Conservation (phyloP, 2,797 vertebrate species). For the Esox lucius region DNA sequence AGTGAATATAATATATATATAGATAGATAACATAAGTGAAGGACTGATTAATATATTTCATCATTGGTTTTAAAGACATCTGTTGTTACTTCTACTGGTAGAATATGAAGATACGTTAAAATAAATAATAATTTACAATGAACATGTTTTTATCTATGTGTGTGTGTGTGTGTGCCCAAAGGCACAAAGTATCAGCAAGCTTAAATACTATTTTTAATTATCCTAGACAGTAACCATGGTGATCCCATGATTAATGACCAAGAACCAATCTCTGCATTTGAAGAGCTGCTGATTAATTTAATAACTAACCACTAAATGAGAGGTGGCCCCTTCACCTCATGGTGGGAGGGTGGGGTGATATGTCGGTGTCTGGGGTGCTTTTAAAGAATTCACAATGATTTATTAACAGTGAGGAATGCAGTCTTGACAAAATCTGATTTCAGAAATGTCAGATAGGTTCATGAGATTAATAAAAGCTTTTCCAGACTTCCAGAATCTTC, state of each 20-base stretch:
- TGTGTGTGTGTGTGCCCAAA: neutral
- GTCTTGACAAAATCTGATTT: neutral
- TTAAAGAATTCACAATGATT: conserved; percentile 25
- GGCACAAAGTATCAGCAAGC: conserved; percentile 14
- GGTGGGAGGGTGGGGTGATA: neutral
- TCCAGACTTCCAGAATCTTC: neutral
- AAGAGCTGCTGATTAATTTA: conserved; percentile 30
- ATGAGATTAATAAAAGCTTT: neutral
- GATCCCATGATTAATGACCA: conserved; percentile 19
- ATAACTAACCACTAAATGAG: conserved; percentile 41
- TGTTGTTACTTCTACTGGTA: too few relatives aligned
- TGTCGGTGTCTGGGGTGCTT: conserved; percentile 8
- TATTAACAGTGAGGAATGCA: conserved; percentile 8
- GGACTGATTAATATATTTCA: too few relatives aligned
- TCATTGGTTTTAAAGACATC: too few relatives aligned
- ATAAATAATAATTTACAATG: too few relatives aligned
- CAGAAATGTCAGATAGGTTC: neutral
- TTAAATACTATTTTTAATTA: conserved; percentile 36
- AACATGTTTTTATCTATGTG: neutral
- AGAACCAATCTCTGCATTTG: conserved; percentile 4
- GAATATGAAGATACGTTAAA: too few relatives aligned
- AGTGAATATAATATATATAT: too few relatives aligned
- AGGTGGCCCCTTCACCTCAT: neutral
- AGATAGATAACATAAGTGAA: too few relatives aligned
- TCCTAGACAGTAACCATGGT: conserved; percentile 13